Evolutionary conservation across 2,888 invertebrate genomes (phyloP).

Genomic region (Cinara cedri): DNA sequence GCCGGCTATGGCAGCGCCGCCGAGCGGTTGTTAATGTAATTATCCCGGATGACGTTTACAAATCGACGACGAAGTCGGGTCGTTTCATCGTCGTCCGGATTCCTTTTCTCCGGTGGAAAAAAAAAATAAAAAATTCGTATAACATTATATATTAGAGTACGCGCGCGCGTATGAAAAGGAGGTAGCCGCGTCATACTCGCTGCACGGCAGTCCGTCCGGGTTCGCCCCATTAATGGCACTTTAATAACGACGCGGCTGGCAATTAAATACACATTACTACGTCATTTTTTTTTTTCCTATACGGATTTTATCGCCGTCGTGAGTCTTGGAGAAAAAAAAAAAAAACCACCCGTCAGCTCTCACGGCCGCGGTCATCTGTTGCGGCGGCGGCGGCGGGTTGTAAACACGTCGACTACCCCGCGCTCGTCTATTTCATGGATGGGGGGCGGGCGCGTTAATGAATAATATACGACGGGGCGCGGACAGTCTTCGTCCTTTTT

Average conservation of each 20-base stretch:
- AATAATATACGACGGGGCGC: not conserved
- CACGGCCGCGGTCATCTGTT: conserved; percentile 32
- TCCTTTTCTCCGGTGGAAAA: conserved; percentile 31
- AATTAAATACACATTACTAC: conserved; percentile 54
- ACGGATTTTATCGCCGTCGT: not conserved
- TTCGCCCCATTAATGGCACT: conserved; percentile 51
- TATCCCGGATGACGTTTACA: conserved; percentile 55
- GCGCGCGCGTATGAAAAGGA: conserved; percentile 13
- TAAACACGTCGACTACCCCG: not conserved
- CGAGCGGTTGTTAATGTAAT: conserved; percentile 43
- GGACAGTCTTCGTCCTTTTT: conserved; percentile 10
- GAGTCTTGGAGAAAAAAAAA: not conserved
- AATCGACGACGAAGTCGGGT: conserved; percentile 26
- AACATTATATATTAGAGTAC: conserved; percentile 7
- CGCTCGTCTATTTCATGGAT: not conserved
- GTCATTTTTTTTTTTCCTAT: not conserved
- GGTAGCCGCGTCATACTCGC: not conserved
- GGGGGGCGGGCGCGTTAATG: not conserved
- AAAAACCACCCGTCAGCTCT: conserved; percentile 5
- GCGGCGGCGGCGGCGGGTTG: not conserved
- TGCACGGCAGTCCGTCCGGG: conserved; percentile 1
- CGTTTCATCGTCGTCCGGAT: conserved; percentile 16
- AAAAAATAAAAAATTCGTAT: conserved; percentile 4
- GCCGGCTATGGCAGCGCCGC: no score
- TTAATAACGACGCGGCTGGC: conserved; percentile 52